Evolutionary conservation across 2,797 vertebrate species (phyloP), one percentile per base, ranked within the genome.

Genomic region (Platyrinchus mystaceus): DNA sequence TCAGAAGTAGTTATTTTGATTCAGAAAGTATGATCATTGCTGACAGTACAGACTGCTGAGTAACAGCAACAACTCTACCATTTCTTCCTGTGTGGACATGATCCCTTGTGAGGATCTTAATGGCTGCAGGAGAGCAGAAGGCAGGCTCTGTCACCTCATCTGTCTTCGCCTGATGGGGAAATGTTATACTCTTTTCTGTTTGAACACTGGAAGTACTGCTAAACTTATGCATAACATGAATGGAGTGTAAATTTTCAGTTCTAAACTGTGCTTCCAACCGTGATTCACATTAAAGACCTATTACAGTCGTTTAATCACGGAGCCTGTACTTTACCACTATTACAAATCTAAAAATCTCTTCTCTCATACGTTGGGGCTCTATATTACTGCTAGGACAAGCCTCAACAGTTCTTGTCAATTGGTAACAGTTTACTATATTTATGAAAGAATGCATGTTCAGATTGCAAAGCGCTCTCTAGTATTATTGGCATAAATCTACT

Each of bases 101-200:
- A 36, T 37, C 10, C 28, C 59, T 50, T 79, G 20, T 66, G 43
- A 73, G 26, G 16, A 3, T 12, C 21, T 55, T 27, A 52, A 7
- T 30, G n/a, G 27, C 27, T 66, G 20, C 20, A 15, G 11, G 10
- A 46, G 36, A 50, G 18, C 26, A 58, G 66, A 67, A 60, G 39
- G 17, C 50, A 69, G 43, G 7, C 41, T 41, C 14, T 62, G 68
- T 37, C 39, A 36, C 52, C 52, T 73, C 68, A 37, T 23, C 14
- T 3, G 4, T 21, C 59, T 50, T 71, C 0, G 0, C 6, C 22
- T 30, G 23, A 41, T 17, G 9, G 21, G 21, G 19, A 60, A 74
- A 67, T 55, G 14, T 30, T 70, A 15, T 18, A 13, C 8, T 52
- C 12, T 27, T 81, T 37, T 23, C 10, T 36, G 22, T 58, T 62